Conservation (phyloP, 2,113 vertebrate genomes). For the Brevimyrus niger region DNA sequence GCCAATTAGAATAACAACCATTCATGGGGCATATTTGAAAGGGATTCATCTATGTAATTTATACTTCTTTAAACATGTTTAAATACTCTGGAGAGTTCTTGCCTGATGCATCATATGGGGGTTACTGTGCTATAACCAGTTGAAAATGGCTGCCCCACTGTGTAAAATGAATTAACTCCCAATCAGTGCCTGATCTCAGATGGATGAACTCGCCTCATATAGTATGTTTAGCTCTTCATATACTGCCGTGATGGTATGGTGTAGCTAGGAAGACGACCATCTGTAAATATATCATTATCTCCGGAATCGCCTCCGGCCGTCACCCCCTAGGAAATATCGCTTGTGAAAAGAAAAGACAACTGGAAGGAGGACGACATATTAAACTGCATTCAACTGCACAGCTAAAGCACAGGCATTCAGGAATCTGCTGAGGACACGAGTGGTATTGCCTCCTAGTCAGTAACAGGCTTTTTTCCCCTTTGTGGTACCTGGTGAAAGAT, state of each 20-base stretch:
- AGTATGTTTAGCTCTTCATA: background rate
- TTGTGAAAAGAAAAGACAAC: background rate
- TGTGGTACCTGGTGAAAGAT: background rate
- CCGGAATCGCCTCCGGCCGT: background rate
- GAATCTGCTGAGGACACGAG: background rate
- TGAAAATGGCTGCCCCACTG: background rate
- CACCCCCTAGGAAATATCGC: background rate
- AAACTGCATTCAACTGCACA: background rate
- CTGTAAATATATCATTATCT: background rate
- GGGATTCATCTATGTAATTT: background rate
- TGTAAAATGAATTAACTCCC: background rate
- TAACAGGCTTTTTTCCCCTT: background rate
- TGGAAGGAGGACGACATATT: background rate
- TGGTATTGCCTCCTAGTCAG: background rate
- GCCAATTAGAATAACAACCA: background rate
- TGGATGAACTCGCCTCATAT: background rate
- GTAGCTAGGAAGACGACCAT: background rate
- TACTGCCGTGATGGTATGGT: background rate
- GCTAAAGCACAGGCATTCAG: background rate
- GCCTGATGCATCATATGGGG: background rate
- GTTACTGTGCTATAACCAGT: background rate
- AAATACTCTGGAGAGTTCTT: background rate
- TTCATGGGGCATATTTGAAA: background rate
- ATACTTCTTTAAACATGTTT: background rate
- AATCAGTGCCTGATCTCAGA: background rate